Evolutionary conservation across 30 jellyfish, hydroid and myxozoan genomes (phyloP).

Genomic region (Aurelia sp.): DNA sequence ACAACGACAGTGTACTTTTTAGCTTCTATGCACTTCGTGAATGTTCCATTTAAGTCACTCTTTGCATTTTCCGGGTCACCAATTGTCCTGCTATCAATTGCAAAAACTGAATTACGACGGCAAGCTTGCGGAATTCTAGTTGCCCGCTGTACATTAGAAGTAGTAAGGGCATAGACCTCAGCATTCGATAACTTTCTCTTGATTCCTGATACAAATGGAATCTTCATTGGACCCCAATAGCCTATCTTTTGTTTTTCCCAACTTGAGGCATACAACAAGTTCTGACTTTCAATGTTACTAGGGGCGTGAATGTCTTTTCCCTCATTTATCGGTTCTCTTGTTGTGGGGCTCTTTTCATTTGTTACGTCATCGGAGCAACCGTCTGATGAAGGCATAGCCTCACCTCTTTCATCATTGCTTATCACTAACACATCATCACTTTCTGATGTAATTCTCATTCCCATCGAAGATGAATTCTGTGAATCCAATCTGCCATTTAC

Average conservation of each 20-base stretch:
- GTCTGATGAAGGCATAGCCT: too few relatives aligned
- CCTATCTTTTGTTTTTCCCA: not conserved
- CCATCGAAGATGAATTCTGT: not conserved
- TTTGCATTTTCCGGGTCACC: not conserved
- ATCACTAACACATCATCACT: too few relatives aligned
- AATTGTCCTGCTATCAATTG: too few relatives aligned
- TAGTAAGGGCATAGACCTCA: not conserved
- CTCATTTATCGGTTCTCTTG: too few relatives aligned
- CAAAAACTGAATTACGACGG: not conserved
- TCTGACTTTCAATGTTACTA: too few relatives aligned
- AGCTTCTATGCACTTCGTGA: slow-evolving; percentile 2
- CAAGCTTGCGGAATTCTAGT: slow-evolving; percentile 13
- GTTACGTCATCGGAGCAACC: too few relatives aligned
- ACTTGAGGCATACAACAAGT: too few relatives aligned
- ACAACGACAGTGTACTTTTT: not conserved
- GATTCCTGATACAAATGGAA: not conserved
- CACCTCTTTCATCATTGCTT: too few relatives aligned
- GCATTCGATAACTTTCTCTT: not conserved
- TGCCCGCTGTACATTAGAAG: slow-evolving; percentile 1
- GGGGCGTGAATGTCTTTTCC: too few relatives aligned
- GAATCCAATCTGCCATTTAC: not conserved
- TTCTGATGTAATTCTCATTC: too few relatives aligned
- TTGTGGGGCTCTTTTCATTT: too few relatives aligned
- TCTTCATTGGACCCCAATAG: slow-evolving; percentile 8
- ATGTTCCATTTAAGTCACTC: slow-evolving; percentile 10